Evolutionary conservation across 2,888 invertebrate species (phyloP).

Genomic region (Cephus spinipes): DNA sequence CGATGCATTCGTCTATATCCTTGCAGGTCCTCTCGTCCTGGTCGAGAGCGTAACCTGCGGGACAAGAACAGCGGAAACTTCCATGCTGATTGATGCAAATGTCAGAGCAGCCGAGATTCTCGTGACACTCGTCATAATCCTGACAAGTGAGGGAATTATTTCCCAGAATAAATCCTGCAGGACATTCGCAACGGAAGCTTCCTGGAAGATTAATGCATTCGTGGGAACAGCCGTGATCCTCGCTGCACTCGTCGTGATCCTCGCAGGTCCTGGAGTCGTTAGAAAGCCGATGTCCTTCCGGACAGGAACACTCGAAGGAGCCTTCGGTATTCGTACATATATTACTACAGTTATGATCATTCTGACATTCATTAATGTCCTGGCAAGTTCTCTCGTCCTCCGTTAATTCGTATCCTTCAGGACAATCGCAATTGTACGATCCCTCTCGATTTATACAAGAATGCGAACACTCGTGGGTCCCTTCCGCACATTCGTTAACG

Average conservation of each 20-base stretch:
- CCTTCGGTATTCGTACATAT: constrained; percentile 65
- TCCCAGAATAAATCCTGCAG: constrained; percentile 56
- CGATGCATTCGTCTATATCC: constrained; percentile 65
- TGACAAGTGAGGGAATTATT: constrained; percentile 47
- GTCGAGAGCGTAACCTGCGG: constrained; percentile 43
- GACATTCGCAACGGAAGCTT: constrained; percentile 58
- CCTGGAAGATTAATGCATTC: constrained; percentile 58
- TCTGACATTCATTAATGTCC: constrained; percentile 30
- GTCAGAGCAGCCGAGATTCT: constrained; percentile 66
- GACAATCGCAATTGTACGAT: constrained; percentile 54
- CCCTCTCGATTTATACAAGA: constrained; percentile 66
- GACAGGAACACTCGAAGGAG: constrained; percentile 67
- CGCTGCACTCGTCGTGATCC: constrained; percentile 67
- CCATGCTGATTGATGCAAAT: constrained; percentile 54
- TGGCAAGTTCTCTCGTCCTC: constrained; percentile 28
- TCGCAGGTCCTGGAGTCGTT: constrained; percentile 46
- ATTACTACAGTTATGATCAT: constrained; percentile 31
- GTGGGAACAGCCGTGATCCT: constrained; percentile 50
- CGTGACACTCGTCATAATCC: constrained; percentile 57
- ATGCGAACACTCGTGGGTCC: constrained; percentile 63
- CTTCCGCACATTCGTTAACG: constrained; percentile 66
- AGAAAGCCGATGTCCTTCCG: constrained; percentile 57
- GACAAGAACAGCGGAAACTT: constrained; percentile 61
- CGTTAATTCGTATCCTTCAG: constrained; percentile 51
- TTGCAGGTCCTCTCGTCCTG: constrained; percentile 57